phyloP scores from a whole-genome alignment of 2,113 vertebrate genomes.

The Nematolebias whitei region DNA sequence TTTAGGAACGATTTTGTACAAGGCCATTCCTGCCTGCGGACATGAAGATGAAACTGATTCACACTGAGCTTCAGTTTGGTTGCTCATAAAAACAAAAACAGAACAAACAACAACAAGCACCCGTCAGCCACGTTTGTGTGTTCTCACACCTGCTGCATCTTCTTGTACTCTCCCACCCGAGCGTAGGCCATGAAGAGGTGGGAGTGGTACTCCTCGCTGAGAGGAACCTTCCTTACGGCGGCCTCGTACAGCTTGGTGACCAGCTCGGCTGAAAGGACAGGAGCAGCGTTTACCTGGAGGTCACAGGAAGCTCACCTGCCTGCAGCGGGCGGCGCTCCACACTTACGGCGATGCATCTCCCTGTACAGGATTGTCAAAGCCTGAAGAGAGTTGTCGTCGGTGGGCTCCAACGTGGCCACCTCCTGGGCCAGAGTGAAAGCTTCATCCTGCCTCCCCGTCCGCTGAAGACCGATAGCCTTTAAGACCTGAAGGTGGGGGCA shows the following conservation, averaged over 20 bases:
- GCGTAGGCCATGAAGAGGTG: conserved; percentile 99
- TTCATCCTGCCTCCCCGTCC: conserved; percentile 96
- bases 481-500: conserved; percentile 82
- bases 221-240: conserved; percentile 96
- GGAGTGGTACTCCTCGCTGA: conserved; percentile 97
- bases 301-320: too few relatives aligned
- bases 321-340: not conserved
- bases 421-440: conserved; percentile 94
- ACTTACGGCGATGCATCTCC: conserved; percentile 98
- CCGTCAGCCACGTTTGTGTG: too few relatives aligned
- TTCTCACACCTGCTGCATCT: conserved; percentile 95
- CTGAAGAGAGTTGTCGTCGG: conserved; percentile 97
- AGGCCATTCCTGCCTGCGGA: conserved; percentile 94
- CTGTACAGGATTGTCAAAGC: conserved; percentile 96
- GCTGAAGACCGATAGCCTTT: conserved; percentile 96
- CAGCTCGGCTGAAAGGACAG: conserved; percentile 86
- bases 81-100: not conserved
- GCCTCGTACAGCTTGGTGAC: conserved; percentile 98
- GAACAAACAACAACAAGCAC: conserved; percentile 6
- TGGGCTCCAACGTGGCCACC: conserved; percentile 92
- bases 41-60: conserved; percentile 12
- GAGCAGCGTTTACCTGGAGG: not conserved
- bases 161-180: conserved; percentile 98
- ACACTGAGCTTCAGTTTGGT: conserved; percentile 7
- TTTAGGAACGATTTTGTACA: conserved; percentile 98